phyloP scores from a whole-genome alignment of 1,140 invertebrate genomes.

The Agraylea sexmaculata region DNA sequence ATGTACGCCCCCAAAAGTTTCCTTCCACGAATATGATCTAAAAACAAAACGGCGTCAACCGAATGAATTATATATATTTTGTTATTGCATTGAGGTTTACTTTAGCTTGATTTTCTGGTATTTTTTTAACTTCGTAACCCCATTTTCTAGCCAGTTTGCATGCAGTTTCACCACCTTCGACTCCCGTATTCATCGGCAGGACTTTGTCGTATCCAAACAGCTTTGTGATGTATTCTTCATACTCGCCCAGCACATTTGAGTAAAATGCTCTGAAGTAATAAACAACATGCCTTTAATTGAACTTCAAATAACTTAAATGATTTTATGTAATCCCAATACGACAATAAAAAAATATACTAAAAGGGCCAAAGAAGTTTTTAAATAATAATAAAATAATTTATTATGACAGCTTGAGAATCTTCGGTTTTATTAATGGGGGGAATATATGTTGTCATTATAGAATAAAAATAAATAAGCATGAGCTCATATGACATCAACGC shows the following conservation, averaged over 20 bases:
- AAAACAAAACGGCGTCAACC: constrained; percentile 7
- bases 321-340: too few species aligned
- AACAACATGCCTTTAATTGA: too few species aligned
- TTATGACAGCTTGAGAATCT: too few species aligned
- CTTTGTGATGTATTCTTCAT: constrained; percentile 84
- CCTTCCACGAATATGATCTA: constrained; percentile 82
- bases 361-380: too few species aligned
- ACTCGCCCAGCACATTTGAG: constrained; percentile 83
- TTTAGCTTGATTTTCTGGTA: constrained; percentile 74
- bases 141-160: constrained; percentile 90
- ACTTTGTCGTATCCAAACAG: constrained; percentile 91
- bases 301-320: not conserved
- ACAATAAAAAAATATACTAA: too few species aligned
- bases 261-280: constrained; percentile 73
- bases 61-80: not conserved
- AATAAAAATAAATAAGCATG: too few species aligned
- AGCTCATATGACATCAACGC: too few species aligned
- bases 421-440: too few species aligned
- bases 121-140: constrained; percentile 87
- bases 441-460: too few species aligned
- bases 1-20: constrained; percentile 96
- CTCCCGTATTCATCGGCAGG: constrained; percentile 96
- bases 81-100: constrained; percentile 19
- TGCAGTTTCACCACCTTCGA: constrained; percentile 93
- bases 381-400: too few species aligned